These are phyloP conservation scores for Drosophila mauritiana DNA, from an alignment of 1,140 invertebrate species.

Conservation along the genomic window DNA sequence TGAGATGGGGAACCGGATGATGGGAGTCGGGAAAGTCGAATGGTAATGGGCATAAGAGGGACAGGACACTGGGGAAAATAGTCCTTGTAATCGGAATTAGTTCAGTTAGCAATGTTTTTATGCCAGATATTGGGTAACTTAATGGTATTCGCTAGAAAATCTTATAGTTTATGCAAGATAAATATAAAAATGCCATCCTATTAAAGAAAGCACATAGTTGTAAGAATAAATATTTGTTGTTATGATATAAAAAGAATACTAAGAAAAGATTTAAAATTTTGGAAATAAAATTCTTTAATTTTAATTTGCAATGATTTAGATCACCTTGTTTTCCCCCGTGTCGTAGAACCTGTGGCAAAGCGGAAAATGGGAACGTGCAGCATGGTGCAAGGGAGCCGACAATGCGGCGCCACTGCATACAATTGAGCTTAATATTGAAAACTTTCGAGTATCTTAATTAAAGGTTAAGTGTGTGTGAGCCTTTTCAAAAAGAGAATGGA, in stretches of 20 bases:
- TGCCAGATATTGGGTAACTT: too few relatives aligned
- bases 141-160: not conserved
- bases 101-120: not conserved
- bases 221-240: too few relatives aligned
- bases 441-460: constrained; percentile 81
- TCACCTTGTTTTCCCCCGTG: not conserved
- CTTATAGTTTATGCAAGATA: not conserved
- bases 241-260: too few relatives aligned
- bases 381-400: constrained; percentile 44
- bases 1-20: constrained; percentile 13
- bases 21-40: constrained; percentile 1
- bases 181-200: too few relatives aligned
- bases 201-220: too few relatives aligned
- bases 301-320: too few relatives aligned
- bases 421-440: constrained; percentile 76
- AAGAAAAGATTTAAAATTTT: too few relatives aligned
- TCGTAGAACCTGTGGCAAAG: constrained; percentile 10
- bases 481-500: constrained; percentile 62
- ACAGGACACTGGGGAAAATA: constrained; percentile 6
- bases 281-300: too few relatives aligned
- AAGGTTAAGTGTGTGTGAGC: constrained; percentile 73
- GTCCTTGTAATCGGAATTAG: not conserved
- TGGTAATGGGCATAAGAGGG: not conserved
- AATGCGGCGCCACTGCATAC: constrained; percentile 66
- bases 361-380: constrained; percentile 32